A percentile compares a stretch with the other conserved stretches of the same genome.
Conservation (phyloP, 2,888 invertebrate species). For the Orthonychiurus folsomi region DNA sequence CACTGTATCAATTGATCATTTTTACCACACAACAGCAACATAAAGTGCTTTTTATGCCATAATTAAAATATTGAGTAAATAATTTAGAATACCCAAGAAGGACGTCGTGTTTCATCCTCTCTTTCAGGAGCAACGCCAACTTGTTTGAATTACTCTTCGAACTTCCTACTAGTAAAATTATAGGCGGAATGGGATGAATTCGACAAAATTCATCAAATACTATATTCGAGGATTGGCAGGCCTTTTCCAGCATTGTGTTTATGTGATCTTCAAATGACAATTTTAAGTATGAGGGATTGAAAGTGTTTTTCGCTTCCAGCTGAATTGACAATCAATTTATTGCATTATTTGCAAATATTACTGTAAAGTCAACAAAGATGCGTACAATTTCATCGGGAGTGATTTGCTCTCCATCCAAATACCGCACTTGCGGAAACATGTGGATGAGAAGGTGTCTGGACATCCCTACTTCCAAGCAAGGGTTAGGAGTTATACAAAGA, state of each 20-base stretch:
- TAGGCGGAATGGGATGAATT: conserved; percentile 15
- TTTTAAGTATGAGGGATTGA: conserved; percentile 21
- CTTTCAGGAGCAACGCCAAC: conserved; percentile 21
- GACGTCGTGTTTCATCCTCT: conserved; percentile 18
- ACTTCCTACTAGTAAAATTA: conserved; percentile 24
- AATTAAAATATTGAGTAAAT: conserved; percentile 1
- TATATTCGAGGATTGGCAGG: conserved; percentile 18
- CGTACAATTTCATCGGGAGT: conserved; percentile 20
- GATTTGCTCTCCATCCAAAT: conserved; percentile 20
- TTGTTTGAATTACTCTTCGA: conserved; percentile 18
- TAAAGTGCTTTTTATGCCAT: not conserved
- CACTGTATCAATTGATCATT: too few species aligned
- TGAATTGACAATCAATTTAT: not conserved
- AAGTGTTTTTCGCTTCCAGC: conserved; percentile 21
- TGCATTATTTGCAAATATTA: not conserved
- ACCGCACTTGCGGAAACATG: conserved; percentile 19
- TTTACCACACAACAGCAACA: not conserved
- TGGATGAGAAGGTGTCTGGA: conserved; percentile 23
- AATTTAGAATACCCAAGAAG: conserved; percentile 22
- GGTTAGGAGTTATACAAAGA: conserved; percentile 23
- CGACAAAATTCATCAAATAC: conserved; percentile 18
- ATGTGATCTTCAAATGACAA: conserved; percentile 20
- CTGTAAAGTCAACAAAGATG: not conserved
- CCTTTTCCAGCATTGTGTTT: conserved; percentile 16
- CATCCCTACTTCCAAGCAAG: conserved; percentile 16